These are phyloP conservation scores for Hedychridium roseum DNA, from an alignment of 2,888 invertebrate species.

Conservation along the genomic window DNA sequence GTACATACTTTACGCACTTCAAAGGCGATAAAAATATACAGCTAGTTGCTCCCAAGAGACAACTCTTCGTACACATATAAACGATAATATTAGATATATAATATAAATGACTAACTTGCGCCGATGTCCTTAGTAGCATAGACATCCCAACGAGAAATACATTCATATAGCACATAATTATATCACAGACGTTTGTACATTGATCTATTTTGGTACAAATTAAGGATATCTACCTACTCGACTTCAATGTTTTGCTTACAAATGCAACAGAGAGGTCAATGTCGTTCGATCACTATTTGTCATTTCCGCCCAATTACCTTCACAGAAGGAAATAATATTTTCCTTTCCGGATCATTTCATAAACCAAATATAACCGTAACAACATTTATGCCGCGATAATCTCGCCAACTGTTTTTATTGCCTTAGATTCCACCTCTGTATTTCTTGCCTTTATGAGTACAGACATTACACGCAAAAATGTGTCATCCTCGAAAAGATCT, in stretches of 20 bases:
- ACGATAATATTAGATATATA: neutral
- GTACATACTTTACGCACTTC: slow-evolving; percentile 28
- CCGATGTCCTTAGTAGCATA: slow-evolving; percentile 20
- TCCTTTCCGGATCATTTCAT: no score
- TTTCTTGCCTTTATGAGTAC: neutral
- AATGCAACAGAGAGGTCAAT: no score
- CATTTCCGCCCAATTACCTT: no score
- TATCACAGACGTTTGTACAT: slow-evolving; percentile 38
- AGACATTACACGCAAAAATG: slow-evolving; percentile 5
- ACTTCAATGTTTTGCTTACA: no score
- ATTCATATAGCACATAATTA: slow-evolving; percentile 20
- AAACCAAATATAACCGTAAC: no score
- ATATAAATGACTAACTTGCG: neutral
- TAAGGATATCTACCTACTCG: no score
- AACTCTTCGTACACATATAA: neutral
- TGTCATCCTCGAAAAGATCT: no score
- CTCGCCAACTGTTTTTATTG: no score
- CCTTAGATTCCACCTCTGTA: no score
- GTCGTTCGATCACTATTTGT: no score
- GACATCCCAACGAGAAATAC: slow-evolving; percentile 21
- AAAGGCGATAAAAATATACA: slow-evolving; percentile 27
- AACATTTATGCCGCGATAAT: no score
- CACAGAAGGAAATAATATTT: no score
- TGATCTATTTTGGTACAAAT: slow-evolving; percentile 16
- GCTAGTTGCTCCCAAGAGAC: slow-evolving; percentile 4